These are phyloP conservation scores for Drosophila fungiperda DNA, from an alignment of 2,888 invertebrate genomes.

Conservation along the genomic window DNA sequence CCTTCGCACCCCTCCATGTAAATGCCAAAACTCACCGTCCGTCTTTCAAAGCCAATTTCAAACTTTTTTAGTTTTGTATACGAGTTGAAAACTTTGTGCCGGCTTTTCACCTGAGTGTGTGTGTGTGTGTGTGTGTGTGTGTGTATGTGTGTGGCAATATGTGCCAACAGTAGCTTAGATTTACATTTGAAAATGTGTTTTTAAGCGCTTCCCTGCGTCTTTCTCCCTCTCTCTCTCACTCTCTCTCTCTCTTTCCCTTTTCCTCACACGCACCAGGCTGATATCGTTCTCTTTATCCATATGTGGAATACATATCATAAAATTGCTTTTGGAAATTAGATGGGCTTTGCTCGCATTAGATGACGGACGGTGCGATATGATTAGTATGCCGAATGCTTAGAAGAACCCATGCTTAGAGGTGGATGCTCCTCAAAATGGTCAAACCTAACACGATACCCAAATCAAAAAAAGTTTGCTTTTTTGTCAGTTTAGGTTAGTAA, in stretches of 20 bases:
- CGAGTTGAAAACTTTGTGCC: constrained; percentile 62
- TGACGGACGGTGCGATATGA: constrained; percentile 6
- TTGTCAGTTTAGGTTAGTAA: neutral
- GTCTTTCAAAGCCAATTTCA: constrained; percentile 52
- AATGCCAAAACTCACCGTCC: neutral
- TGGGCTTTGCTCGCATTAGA: constrained; percentile 70
- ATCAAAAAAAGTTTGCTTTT: neutral
- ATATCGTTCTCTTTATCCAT: neutral
- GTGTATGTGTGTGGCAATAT: constrained; percentile 28
- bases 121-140: constrained; percentile 3
- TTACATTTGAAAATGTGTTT: constrained; percentile 73
- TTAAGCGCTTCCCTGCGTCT: constrained; percentile 38
- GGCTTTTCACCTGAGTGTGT: constrained; percentile 44
- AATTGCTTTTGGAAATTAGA: constrained; percentile 78
- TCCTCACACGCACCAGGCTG: neutral
- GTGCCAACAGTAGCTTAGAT: constrained; percentile 69
- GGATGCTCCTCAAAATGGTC: neutral
- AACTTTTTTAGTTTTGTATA: constrained; percentile 63
- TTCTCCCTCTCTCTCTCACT: constrained; percentile 1
- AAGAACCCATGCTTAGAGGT: neutral
- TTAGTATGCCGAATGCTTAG: constrained; percentile 6
- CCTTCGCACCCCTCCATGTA: neutral
- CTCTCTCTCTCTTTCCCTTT: constrained; percentile 5
- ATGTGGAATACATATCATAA: constrained; percentile 46
- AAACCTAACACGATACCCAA: neutral